Conservation (phyloP, 2,888 invertebrate species). For the Strigamia crassipes region DNA sequence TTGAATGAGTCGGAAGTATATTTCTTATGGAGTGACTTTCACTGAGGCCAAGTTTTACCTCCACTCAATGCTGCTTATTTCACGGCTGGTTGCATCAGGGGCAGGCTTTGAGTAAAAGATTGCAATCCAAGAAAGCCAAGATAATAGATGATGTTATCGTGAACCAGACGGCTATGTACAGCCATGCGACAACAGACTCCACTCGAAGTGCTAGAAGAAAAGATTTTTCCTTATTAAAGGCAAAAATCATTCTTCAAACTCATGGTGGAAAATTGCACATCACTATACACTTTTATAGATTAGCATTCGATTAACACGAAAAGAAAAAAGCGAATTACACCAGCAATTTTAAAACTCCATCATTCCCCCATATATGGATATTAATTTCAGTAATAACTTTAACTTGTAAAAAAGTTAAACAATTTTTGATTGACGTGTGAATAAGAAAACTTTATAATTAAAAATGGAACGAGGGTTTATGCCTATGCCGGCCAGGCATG, state of each 20-base stretch:
- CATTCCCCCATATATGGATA: not conserved
- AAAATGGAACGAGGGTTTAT: conserved; percentile 37
- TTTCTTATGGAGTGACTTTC: conserved; percentile 34
- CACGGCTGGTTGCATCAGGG: conserved; percentile 42
- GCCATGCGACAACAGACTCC: conserved; percentile 38
- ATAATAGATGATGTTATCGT: conserved; percentile 42
- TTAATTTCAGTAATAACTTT: not conserved
- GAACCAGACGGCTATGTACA: conserved; percentile 39
- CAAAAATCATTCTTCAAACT: conserved; percentile 32
- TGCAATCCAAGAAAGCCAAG: conserved; percentile 42
- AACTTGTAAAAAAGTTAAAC: not conserved
- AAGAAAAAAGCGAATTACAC: not conserved
- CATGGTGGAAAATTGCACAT: conserved; percentile 30
- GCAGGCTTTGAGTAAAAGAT: conserved; percentile 42
- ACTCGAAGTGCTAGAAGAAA: not conserved
- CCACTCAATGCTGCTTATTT: conserved; percentile 42
- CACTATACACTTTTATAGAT: not conserved
- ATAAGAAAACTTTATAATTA: conserved; percentile 27
- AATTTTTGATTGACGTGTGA: conserved; percentile 37
- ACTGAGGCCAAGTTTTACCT: conserved; percentile 42
- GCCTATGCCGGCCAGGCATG: conserved; percentile 32
- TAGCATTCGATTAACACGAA: not conserved
- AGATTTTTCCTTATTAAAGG: conserved; percentile 13
- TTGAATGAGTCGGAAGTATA: conserved; percentile 40
- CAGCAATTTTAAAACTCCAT: not conserved